Percentiles rank a stretch among this genome's conserved stretches.
Conservation (phyloP, 2,797 vertebrate species). For the Melanotaenia boesemani region DNA sequence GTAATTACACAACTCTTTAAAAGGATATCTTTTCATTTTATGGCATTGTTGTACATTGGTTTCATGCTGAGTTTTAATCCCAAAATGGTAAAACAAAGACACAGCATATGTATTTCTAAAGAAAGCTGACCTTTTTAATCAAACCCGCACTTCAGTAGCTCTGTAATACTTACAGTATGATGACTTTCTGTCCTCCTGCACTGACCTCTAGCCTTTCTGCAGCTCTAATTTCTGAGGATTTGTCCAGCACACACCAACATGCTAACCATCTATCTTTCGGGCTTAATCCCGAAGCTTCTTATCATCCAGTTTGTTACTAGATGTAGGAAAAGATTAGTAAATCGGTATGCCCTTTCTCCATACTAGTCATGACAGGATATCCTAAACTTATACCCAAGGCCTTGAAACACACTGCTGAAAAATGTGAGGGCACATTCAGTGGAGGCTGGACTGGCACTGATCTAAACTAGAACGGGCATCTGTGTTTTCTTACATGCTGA, state of each 20-base stretch:
- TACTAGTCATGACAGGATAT: conserved; percentile 63
- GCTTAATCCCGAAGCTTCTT: conserved; percentile 33
- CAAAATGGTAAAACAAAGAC: conserved; percentile 1
- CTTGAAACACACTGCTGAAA: conserved; percentile 50
- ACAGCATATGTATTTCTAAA: not conserved
- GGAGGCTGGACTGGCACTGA: conserved; percentile 19
- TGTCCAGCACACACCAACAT: conserved; percentile 14
- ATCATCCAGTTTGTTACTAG: conserved; percentile 36
- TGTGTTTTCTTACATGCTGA: conserved; percentile 48
- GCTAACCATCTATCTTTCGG: conserved; percentile 30
- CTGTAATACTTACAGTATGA: not conserved
- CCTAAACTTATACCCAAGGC: conserved; percentile 47
- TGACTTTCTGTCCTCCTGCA: not conserved
- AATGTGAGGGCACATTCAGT: conserved; percentile 35
- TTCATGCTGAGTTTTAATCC: conserved; percentile 14
- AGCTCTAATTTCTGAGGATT: conserved; percentile 36
- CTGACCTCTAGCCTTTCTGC: conserved; percentile 6
- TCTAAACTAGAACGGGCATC: conserved; percentile 46
- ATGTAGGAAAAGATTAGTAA: conserved; percentile 56
- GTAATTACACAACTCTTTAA: conserved; percentile 1
- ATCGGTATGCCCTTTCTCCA: conserved; percentile 28
- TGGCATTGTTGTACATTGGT: not conserved
- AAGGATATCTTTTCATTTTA: conserved; percentile 3
- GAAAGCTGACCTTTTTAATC: not conserved
- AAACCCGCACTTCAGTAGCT: not conserved